Evolutionary conservation across 2,888 invertebrate species (phyloP).

Genomic region (Baronia brevicornis): DNA sequence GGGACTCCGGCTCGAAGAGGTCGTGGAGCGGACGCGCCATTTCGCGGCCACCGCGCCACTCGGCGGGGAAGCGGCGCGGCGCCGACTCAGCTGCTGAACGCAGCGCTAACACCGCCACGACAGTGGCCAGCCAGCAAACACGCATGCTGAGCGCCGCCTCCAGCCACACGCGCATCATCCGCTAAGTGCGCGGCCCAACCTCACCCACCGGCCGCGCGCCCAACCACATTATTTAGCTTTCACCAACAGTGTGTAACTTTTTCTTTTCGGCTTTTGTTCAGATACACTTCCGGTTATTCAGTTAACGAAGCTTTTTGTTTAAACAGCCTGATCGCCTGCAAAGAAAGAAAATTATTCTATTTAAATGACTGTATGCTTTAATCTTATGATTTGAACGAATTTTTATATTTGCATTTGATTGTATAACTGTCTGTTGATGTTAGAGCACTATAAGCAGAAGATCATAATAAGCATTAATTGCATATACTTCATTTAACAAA

Average conservation of each 20-base stretch:
- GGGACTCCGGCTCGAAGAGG: constrained; percentile 56
- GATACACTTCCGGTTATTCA: neutral
- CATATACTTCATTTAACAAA: too few species aligned
- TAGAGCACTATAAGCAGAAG: too few species aligned
- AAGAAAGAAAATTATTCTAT: constrained; percentile 2
- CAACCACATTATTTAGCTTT: constrained; percentile 60
- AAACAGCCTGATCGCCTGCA: constrained; percentile 3
- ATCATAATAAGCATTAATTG: too few species aligned
- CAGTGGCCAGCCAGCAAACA: constrained; percentile 56
- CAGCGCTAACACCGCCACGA: constrained; percentile 62
- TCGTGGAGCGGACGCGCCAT: constrained; percentile 53
- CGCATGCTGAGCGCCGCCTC: constrained; percentile 57
- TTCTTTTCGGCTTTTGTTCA: neutral
- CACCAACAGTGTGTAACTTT: constrained; percentile 15
- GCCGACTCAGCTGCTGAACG: constrained; percentile 55
- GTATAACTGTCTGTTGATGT: too few species aligned
- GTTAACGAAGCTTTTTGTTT: too few species aligned
- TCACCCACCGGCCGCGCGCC: constrained; percentile 56
- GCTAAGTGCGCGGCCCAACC: constrained; percentile 55
- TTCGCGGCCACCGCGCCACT: constrained; percentile 46
- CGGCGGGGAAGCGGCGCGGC: constrained; percentile 50
- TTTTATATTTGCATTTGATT: too few species aligned
- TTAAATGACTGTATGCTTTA: neutral
- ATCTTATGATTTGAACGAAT: too few species aligned
- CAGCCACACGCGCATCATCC: constrained; percentile 53